These are phyloP conservation scores for Cnemophilus loriae DNA, from an alignment of 2,113 vertebrate genomes.

Conservation along the genomic window DNA sequence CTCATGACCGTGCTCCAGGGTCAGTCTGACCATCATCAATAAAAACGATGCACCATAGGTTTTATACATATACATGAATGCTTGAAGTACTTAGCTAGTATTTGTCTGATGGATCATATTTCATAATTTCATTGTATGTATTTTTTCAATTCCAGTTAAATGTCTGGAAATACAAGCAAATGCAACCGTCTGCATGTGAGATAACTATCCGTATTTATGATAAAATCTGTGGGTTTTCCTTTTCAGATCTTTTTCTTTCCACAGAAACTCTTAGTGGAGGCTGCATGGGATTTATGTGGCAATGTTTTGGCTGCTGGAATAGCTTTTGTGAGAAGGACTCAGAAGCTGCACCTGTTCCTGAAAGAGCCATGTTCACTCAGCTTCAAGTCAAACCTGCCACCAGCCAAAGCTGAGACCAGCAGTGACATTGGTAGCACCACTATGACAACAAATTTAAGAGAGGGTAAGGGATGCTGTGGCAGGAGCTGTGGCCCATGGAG, in stretches of 20 bases:
- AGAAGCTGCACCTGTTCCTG: neutral
- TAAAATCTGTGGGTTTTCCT: neutral
- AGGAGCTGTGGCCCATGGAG: neutral
- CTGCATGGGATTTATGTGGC: neutral
- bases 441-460: neutral
- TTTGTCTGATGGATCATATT: neutral
- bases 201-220: neutral
- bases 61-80: neutral
- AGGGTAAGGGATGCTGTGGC: neutral
- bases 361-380: neutral
- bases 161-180: neutral
- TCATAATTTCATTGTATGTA: neutral
- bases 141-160: neutral
- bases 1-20: neutral
- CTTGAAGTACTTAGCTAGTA: neutral
- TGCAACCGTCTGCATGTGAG: neutral
- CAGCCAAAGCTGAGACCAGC: neutral
- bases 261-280: neutral
- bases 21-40: neutral
- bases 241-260: neutral
- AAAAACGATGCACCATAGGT: neutral
- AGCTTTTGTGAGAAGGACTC: neutral
- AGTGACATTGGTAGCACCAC: accelerated
- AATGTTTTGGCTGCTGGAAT: neutral
- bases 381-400: neutral